Base-by-base conservation (phyloP, 1,140 invertebrate species). In the Trichonephila clavipes region DNA sequence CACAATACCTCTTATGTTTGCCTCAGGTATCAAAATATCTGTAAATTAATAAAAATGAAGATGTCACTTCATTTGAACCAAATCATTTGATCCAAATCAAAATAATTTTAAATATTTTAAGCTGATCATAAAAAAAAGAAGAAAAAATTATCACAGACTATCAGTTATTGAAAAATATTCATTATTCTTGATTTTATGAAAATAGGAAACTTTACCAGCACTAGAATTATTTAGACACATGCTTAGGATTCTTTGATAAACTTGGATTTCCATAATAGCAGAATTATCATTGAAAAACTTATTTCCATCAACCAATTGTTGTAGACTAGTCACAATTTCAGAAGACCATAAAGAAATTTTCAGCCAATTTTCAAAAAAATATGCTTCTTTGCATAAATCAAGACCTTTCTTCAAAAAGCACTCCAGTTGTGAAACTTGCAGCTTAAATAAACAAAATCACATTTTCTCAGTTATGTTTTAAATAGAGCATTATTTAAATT, bases 251-350 rank as follows among this genome's bases (percentile, higher is more conserved):
- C 82, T 83, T 12, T 83, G 51, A 59, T 83, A 83, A 21, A 83
- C 51, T 83, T 83, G 82, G 19, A 83, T 83, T 14, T 51, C 40
- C 10, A 58, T 19, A n/a, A 58, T 59, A n/a, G 82, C 82, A 83
- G 82, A 83, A n/a, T n/a, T 28, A 58, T 83, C 82, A 24, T 12
- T 12, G 19, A n/a, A 83, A 83, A 83, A 83, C 24, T 51, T 58
- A n/a, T 83, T 58, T n/a, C 21, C 44, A 2, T 34, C 28, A 64
- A 87, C 59, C 0, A 87, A 21, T 34, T 62, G 7, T 87, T 51
- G 24, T 24, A 87, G 16, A 19, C 59, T 61, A 28, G 12, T 34
- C n/a, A 87, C 61, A 28, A 64, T 16, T 28, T 87, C 28, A 34
- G 19, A 21, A 87, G 24, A 61, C 85, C 58, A 87, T 2, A n/a